These are phyloP conservation scores for Atta cephalotes DNA, from an alignment of 1,140 invertebrate genomes.

Conservation along the genomic window DNA sequence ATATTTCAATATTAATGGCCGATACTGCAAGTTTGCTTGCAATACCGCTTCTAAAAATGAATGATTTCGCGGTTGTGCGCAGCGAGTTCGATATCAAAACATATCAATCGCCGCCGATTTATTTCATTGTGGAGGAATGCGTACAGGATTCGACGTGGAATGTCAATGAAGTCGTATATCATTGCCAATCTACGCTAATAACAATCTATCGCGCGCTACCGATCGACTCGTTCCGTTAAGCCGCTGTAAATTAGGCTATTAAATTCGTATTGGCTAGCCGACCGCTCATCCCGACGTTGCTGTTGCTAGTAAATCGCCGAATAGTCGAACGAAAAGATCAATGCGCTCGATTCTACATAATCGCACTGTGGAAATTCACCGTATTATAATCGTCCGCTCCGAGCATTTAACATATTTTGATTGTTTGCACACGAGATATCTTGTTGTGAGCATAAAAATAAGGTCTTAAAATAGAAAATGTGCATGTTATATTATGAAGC, in stretches of 20 bases:
- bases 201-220: constrained; percentile 45
- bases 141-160: constrained; percentile 38
- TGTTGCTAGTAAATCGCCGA: constrained; percentile 53
- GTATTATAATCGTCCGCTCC: constrained; percentile 65
- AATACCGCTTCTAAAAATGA: constrained; percentile 53
- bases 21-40: constrained; percentile 45
- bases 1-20: constrained; percentile 60
- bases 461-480: constrained; percentile 51
- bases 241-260: constrained; percentile 64
- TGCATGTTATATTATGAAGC: constrained; percentile 33
- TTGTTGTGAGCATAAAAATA: not conserved
- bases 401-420: constrained; percentile 71
- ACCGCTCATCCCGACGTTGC: constrained; percentile 31
- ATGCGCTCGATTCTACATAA: constrained; percentile 53
- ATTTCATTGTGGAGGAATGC: constrained; percentile 59
- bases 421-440: constrained; percentile 35
- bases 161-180: constrained; percentile 64
- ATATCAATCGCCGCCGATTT: constrained; percentile 59
- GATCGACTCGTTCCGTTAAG: constrained; percentile 67
- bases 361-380: constrained; percentile 52
- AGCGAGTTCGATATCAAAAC: constrained; percentile 52
- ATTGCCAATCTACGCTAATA: constrained; percentile 58
- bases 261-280: constrained; percentile 50
- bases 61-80: constrained; percentile 45
- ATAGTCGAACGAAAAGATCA: constrained; percentile 55